A percentile compares a stretch with the other conserved stretches of the same genome.
Evolutionary conservation across 2,113 vertebrate genomes (phyloP).

Genomic region (Oreochromis aureus): DNA sequence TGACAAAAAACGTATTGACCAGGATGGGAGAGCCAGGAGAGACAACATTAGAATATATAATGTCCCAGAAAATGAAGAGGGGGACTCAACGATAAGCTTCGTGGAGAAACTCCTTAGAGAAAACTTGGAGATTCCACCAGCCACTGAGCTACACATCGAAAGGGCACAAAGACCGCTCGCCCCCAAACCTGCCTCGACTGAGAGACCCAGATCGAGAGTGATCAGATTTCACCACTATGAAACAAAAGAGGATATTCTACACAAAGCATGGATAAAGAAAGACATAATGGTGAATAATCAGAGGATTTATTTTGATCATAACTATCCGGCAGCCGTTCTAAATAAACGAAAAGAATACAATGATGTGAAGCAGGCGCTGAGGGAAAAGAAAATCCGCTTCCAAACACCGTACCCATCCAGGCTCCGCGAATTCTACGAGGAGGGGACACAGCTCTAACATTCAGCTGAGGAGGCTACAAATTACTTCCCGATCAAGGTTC

Average conservation of each 20-base stretch:
- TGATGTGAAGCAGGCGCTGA: accelerated
- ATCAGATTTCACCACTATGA: accelerated
- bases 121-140: not conserved
- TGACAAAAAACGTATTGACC: accelerated
- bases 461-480: not conserved
- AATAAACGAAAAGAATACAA: not conserved
- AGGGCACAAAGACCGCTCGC: not conserved
- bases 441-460: not conserved
- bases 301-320: not conserved
- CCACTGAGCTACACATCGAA: not conserved
- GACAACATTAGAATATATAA: accelerated
- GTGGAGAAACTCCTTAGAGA: not conserved
- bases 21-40: not conserved
- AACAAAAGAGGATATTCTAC: not conserved
- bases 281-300: not conserved
- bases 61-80: not conserved
- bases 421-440: not conserved
- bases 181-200: not conserved
- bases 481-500: not conserved
- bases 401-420: not conserved
- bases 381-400: not conserved
- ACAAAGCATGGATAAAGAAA: not conserved
- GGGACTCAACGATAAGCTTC: not conserved
- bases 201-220: not conserved
- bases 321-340: not conserved